Conservation (phyloP, 2,888 invertebrate genomes). For the Ophioninae sp. region DNA sequence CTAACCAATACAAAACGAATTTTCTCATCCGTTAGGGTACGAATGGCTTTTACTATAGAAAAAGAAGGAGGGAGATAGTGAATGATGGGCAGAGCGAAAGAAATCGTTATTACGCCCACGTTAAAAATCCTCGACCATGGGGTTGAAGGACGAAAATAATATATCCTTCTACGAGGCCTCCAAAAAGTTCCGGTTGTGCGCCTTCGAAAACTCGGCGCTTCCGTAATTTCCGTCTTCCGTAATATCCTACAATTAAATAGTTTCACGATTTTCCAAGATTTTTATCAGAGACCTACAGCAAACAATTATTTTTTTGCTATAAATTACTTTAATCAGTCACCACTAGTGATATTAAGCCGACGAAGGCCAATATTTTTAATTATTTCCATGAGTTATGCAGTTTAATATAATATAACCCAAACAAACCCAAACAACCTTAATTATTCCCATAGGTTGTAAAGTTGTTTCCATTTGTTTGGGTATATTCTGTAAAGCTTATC, state of each 20-base stretch:
- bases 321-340: no score
- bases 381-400: no score
- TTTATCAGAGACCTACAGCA: background rate
- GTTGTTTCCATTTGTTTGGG: no score
- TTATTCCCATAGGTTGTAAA: no score
- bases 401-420: no score
- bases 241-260: background rate
- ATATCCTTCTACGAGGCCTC: constrained; percentile 36
- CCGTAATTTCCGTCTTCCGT: background rate
- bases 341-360: no score
- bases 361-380: no score
- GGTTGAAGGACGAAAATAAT: constrained; percentile 42
- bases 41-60: background rate
- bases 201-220: constrained; percentile 16
- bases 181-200: background rate
- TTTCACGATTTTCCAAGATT: constrained; percentile 1
- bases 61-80: background rate
- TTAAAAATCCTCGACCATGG: constrained; percentile 40
- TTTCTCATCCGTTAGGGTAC: constrained; percentile 15
- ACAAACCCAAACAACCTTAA: no score
- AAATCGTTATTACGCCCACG: constrained; percentile 37
- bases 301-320: background rate
- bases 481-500: no score
- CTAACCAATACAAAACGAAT: constrained; percentile 59
- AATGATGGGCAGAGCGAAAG: background rate